Base-by-base conservation (phyloP, 2,797 vertebrate genomes). In the Acomys russatus region DNA sequence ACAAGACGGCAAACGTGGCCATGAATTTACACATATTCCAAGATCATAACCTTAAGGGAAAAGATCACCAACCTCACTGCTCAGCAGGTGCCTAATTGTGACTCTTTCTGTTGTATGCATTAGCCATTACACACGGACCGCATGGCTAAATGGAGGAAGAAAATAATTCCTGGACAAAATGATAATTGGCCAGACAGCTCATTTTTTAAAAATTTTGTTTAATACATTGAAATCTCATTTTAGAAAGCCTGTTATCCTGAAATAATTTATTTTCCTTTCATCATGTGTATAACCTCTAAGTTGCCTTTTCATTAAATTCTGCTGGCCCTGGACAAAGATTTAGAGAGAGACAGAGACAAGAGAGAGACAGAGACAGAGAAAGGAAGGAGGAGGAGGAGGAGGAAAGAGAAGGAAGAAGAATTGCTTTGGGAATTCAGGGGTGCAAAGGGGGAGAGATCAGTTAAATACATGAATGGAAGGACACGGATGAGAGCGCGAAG, bases 201-300 rank as follows among this genome's bases (percentile, higher is more conserved):
- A 90, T 94, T 97, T 95, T 89, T 86, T 71, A 59, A 59, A 28
- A 10, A 35, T 74, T 28, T 95, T 92, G 59, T 78, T 93, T 97
- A 96, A 95, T 96, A 94, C 51, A 94, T 25, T 91, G 85, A 89
- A 96, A 96, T 96, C 68, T 97, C 88, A 95, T 97, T 97, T 97
- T 77, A 84, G 91, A 94, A 96, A 96, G 35, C 86, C 91, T 59
- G 79, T 59, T 90, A 85, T 70, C 56, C 90, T 90, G 89, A 94
- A 96, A 95, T 90, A 79, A 97, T 89, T 96, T 95, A 63, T 95
- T 97, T 97, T 90, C 77, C 90, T 97, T 96, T 97, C 96, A 96
- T 95, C 84, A 83, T 79, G 73, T 73, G 56, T 51, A 79, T 93
- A 96, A 94, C 78, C 51, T 95, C 83, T 95, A 84, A 70, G 79